phyloP scores from a whole-genome alignment of 2,797 vertebrate genomes.

The Myotis daubentonii region DNA sequence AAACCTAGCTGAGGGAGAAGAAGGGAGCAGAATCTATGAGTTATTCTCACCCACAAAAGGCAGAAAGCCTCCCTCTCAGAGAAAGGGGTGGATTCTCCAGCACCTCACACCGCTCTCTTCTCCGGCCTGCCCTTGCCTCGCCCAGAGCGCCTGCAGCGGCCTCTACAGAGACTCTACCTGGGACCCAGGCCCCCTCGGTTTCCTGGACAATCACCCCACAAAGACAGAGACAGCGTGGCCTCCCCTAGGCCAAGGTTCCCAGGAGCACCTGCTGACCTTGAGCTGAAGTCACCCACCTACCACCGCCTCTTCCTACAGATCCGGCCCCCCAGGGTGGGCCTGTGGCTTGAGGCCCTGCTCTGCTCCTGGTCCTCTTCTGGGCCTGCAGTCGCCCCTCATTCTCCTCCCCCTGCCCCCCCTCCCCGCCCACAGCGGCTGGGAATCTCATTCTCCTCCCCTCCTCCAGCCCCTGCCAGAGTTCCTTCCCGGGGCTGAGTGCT shows the following conservation, averaged over 20 bases:
- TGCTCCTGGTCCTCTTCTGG: not conserved
- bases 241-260: not conserved
- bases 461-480: not conserved
- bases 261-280: not conserved
- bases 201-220: not conserved
- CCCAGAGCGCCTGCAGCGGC: not conserved
- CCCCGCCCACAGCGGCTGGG: not conserved
- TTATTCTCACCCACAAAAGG: not conserved
- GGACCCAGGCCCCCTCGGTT: not conserved
- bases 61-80: not conserved
- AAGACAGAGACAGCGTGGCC: not conserved
- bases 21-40: not conserved
- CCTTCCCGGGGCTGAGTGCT: not conserved
- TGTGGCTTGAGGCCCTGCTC: not conserved
- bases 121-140: not conserved
- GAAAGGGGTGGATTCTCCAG: not conserved
- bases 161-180: not conserved
- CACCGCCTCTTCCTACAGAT: not conserved
- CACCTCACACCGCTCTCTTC: not conserved
- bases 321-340: fast-evolving
- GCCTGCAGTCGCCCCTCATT: not conserved
- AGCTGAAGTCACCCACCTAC: not conserved
- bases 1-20: constrained; percentile 15
- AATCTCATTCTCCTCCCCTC: not conserved
- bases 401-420: not conserved